Percentiles rank a stretch among this genome's conserved stretches.
These are phyloP conservation scores for Macrosteles quadrilineatus DNA, from an alignment of 1,140 invertebrate species.

Conservation along the genomic window DNA sequence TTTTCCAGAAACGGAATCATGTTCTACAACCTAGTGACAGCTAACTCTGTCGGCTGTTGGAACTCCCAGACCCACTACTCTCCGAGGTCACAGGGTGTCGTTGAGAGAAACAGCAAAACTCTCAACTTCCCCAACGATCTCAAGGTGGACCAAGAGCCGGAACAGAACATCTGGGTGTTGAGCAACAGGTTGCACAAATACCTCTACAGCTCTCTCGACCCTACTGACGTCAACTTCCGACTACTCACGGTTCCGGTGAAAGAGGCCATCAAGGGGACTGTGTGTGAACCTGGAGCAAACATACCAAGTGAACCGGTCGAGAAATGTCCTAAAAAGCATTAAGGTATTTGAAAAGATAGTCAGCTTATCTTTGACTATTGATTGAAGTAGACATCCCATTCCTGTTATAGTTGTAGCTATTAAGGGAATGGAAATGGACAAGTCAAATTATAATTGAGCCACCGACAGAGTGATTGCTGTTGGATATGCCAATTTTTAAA, in stretches of 20 bases:
- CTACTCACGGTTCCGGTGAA: conserved; percentile 63
- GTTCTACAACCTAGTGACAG: conserved; percentile 75
- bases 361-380: too few species aligned
- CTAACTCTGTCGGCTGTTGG: conserved; percentile 76
- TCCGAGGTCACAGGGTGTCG: conserved; percentile 60
- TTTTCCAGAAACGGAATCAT: conserved; percentile 63
- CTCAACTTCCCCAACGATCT: conserved; percentile 78
- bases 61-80: conserved; percentile 53
- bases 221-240: conserved; percentile 68
- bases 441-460: too few species aligned
- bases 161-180: conserved; percentile 72
- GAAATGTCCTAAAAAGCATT: not conserved
- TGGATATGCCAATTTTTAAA: too few species aligned
- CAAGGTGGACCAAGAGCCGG: conserved; percentile 65
- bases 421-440: too few species aligned
- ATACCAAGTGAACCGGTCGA: not conserved
- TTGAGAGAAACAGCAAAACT: conserved; percentile 59
- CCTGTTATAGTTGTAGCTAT: too few species aligned
- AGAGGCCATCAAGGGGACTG: conserved; percentile 61
- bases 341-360: too few species aligned
- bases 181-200: conserved; percentile 73
- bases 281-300: conserved; percentile 62
- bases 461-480: too few species aligned
- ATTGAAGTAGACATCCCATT: too few species aligned
- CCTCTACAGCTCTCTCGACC: conserved; percentile 65